These are phyloP conservation scores for Colaptes auratus DNA, from an alignment of 2,113 vertebrate species.

Conservation along the genomic window DNA sequence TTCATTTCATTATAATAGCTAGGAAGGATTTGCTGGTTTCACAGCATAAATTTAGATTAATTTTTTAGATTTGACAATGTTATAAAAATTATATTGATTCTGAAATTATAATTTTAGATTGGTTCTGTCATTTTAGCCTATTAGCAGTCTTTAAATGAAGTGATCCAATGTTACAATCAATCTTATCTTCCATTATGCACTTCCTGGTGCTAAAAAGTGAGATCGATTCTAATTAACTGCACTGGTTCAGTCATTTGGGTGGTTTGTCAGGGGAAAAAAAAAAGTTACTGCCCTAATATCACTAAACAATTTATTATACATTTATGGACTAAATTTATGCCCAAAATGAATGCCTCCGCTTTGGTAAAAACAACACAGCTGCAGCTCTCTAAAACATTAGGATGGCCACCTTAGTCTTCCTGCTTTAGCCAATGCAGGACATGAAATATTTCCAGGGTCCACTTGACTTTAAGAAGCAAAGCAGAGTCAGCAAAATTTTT, in stretches of 20 bases:
- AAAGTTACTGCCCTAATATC: constrained; percentile 29
- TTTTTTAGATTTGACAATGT: constrained; percentile 71
- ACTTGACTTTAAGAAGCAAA: constrained; percentile 12
- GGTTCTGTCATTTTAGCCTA: constrained; percentile 73
- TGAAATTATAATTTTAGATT: constrained; percentile 78
- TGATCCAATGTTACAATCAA: constrained; percentile 74
- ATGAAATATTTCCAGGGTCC: constrained; percentile 7
- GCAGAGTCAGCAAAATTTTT: constrained; percentile 8
- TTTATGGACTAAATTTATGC: constrained; percentile 37
- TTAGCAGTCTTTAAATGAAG: constrained; percentile 77
- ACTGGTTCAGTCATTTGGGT: constrained; percentile 62
- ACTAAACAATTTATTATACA: constrained; percentile 41
- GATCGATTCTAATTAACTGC: constrained; percentile 75
- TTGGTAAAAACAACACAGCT: background rate
- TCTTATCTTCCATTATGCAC: constrained; percentile 74
- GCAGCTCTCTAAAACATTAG: background rate
- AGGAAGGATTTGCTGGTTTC: constrained; percentile 67
- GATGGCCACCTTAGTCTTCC: background rate
- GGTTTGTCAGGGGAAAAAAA: constrained; percentile 1
- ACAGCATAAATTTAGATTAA: constrained; percentile 72
- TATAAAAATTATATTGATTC: constrained; percentile 76
- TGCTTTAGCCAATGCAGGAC: background rate
- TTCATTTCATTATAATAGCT: constrained; percentile 66
- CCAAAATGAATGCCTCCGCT: background rate
- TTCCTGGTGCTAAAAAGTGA: constrained; percentile 74